A percentile compares a stretch with the other conserved stretches of the same genome.
These are phyloP conservation scores for Trachelus troglodyta DNA, from an alignment of 2,888 invertebrate genomes.

Conservation along the genomic window DNA sequence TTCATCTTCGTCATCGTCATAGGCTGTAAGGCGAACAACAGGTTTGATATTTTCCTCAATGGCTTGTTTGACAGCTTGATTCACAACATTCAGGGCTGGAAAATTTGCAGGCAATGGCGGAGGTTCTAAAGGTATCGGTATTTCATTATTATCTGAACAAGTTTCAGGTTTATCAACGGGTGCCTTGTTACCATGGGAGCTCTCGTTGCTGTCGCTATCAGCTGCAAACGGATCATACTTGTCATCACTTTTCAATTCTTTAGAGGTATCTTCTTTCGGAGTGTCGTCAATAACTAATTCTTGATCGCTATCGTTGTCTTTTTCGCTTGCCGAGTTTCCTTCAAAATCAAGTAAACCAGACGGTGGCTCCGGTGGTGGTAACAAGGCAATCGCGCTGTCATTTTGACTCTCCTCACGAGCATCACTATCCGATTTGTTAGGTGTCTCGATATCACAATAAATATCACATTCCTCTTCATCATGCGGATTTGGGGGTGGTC, in stretches of 20 bases:
- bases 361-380: slow-evolving; percentile 66
- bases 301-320: slow-evolving; percentile 61
- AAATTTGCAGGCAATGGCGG: slow-evolving; percentile 37
- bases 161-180: slow-evolving; percentile 13
- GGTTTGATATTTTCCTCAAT: background rate
- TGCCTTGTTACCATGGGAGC: slow-evolving; percentile 24
- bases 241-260: slow-evolving; percentile 38
- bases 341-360: slow-evolving; percentile 61
- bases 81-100: slow-evolving; percentile 31
- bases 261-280: slow-evolving; percentile 48
- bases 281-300: slow-evolving; percentile 62
- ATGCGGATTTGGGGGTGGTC: slow-evolving; percentile 8
- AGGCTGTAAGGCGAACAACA: slow-evolving; percentile 49
- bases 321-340: slow-evolving; percentile 58
- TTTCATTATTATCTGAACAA: slow-evolving; percentile 9
- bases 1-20: slow-evolving; percentile 69
- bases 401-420: slow-evolving; percentile 56
- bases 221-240: slow-evolving; percentile 61
- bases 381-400: slow-evolving; percentile 46
- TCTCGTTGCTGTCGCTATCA: slow-evolving; percentile 60
- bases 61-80: slow-evolving; percentile 13
- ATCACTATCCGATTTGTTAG: slow-evolving; percentile 45
- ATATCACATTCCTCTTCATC: slow-evolving; percentile 71
- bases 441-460: slow-evolving; percentile 73
- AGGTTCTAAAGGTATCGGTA: slow-evolving; percentile 32